phyloP scores from a whole-genome alignment of 2,113 vertebrate species.

The Alouatta palliata region DNA sequence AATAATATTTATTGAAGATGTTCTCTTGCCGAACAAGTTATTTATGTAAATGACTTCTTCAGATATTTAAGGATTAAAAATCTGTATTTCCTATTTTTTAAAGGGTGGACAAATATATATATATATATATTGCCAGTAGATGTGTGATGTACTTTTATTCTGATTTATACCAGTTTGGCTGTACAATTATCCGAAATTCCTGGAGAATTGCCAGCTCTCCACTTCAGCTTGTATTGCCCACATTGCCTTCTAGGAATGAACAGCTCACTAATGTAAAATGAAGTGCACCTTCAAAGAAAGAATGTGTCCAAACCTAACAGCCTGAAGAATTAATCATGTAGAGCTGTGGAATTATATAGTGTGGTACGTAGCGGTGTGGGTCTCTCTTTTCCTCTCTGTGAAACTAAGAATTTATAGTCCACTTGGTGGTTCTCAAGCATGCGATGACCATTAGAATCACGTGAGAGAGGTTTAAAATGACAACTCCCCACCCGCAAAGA shows the following conservation, averaged over 20 bases:
- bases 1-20: neutral
- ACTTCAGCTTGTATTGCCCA: neutral
- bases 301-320: neutral
- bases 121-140: neutral
- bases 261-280: neutral
- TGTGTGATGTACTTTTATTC: neutral
- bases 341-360: neutral
- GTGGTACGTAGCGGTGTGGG: accelerated
- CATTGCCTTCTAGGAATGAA: neutral
- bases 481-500: neutral
- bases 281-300: neutral
- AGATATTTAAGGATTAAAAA: neutral
- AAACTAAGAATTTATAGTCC: neutral
- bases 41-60: neutral
- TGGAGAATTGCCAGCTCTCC: neutral
- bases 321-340: neutral
- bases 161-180: neutral
- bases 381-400: neutral
- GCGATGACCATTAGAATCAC: neutral
- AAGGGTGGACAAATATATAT: neutral
- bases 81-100: neutral
- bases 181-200: neutral
- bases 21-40: neutral
- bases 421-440: neutral
- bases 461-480: neutral